Conservation (phyloP, 2,113 vertebrate species). For the Cromileptes altivelis region DNA sequence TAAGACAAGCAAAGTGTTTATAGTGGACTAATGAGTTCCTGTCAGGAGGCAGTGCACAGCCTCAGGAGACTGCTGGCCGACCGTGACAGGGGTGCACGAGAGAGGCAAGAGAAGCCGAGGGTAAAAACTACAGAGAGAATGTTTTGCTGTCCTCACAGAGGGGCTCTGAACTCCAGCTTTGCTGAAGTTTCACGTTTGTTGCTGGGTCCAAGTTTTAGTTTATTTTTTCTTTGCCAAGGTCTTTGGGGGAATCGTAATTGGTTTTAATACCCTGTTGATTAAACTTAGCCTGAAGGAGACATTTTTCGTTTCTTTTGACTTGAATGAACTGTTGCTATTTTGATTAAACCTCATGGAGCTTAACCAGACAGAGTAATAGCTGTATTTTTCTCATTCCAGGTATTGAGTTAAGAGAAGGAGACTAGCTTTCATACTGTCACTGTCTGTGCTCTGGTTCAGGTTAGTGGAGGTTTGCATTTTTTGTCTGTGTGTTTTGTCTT, state of each 20-base stretch:
- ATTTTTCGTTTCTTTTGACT: slow-evolving; percentile 40
- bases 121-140: slow-evolving; percentile 38
- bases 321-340: slow-evolving; percentile 48
- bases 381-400: slow-evolving; percentile 21
- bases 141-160: slow-evolving; percentile 55
- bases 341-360: slow-evolving; percentile 44
- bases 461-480: slow-evolving; percentile 77
- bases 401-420: neutral
- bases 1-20: slow-evolving; percentile 81
- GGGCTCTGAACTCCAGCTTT: slow-evolving; percentile 27
- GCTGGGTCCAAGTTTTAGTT: slow-evolving; percentile 35
- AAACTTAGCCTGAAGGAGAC: slow-evolving; percentile 52
- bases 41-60: slow-evolving; percentile 71
- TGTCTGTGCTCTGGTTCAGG: slow-evolving; percentile 31
- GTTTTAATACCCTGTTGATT: slow-evolving; percentile 66
- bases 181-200: slow-evolving; percentile 54
- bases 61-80: slow-evolving; percentile 63
- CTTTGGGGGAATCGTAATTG: slow-evolving; percentile 54
- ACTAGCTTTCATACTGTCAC: neutral
- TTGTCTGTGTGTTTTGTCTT: slow-evolving; percentile 77
- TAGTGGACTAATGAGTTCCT: slow-evolving; percentile 83
- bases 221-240: slow-evolving; percentile 31
- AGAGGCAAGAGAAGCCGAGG: slow-evolving; percentile 41
- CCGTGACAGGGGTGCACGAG: slow-evolving; percentile 55
- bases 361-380: neutral